Evolutionary conservation across 2,113 vertebrate genomes (phyloP), one percentile per base, ranked within the genome.

Genomic region (Ellobius talpinus): DNA sequence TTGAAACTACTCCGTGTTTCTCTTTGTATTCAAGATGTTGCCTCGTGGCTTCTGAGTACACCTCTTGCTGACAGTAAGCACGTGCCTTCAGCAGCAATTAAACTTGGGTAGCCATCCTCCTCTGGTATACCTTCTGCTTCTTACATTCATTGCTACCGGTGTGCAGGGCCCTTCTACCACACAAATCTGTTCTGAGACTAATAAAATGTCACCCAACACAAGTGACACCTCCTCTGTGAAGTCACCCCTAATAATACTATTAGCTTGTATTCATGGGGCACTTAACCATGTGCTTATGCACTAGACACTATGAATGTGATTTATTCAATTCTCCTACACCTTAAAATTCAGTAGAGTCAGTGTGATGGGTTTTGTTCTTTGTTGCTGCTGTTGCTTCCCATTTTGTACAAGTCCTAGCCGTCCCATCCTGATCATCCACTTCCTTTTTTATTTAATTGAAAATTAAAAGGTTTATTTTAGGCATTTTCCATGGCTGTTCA

Each of bases 1-100:
- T 31, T 72, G 82, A 95, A 96, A 78, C 72, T 86, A 78, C 72
- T 86, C 55, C 90, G 17, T 17, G 45, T 36, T 55, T 96, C 23
- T 94, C 55, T 95, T 92, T 97, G 65, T 93, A 74, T 76, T 90
- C 84, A 17, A 81, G 86, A 88, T 66, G 87, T 77, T 42, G 47
- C 55, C 95, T 42, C 0, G 36, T 95, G 58, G 50, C 36, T 78
- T 87, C n/a, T 84, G 66, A 78, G 45, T 89, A 36, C 52, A 93
- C 42, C 92, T 93, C 61, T 92, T 87, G 36, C 65, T 87, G 72
- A 96, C 86, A 96, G 52, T 72, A 93, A 91, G 72, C 36, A 19
- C 14, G 19, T 78, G 66, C 55, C 23, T 96, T 91, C n/a, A 78
- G 77, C 63, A 92, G 45, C 39, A 77, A 63, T 70, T 85, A 66